Percentiles rank a stretch among this genome's conserved stretches.
Conservation (phyloP, 2,113 vertebrate species). For the Rhombomys opimus region DNA sequence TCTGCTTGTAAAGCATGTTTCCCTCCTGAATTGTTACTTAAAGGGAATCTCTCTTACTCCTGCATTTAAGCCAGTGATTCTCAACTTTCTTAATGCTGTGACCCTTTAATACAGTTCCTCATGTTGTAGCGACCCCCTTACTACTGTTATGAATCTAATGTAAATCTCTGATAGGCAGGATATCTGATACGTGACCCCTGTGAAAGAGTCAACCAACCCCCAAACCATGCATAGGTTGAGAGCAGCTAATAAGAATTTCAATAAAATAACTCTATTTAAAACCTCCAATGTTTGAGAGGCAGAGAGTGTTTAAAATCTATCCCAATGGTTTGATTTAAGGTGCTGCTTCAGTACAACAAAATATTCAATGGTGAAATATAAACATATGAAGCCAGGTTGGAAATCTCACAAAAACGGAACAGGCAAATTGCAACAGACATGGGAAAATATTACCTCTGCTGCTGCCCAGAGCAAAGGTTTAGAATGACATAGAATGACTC, state of each 20-base stretch:
- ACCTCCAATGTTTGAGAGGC: not conserved
- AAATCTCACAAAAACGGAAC: constrained; percentile 11
- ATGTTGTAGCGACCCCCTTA: not conserved
- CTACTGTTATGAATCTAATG: not conserved
- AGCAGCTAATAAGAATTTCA: constrained; percentile 51
- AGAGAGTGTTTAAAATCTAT: constrained; percentile 15
- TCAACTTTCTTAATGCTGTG: not conserved
- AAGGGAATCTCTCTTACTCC: constrained; percentile 52
- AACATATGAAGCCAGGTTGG: not conserved
- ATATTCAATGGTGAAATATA: not conserved
- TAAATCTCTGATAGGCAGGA: not conserved
- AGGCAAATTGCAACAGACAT: not conserved
- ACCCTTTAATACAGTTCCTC: not conserved
- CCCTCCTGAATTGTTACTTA: constrained; percentile 59
- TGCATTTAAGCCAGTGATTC: constrained; percentile 34
- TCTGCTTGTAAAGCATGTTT: constrained; percentile 53
- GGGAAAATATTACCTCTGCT: not conserved
- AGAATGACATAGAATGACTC: constrained; percentile 8
- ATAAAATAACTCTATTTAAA: constrained; percentile 60
- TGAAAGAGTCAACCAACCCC: not conserved
- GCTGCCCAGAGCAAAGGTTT: not conserved
- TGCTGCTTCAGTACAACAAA: not conserved
- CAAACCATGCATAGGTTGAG: not conserved
- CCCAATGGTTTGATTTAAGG: constrained; percentile 47
- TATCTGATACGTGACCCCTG: not conserved